Evolutionary conservation across 2,113 vertebrate genomes (phyloP).

Genomic region (Scartelaos histophorus): DNA sequence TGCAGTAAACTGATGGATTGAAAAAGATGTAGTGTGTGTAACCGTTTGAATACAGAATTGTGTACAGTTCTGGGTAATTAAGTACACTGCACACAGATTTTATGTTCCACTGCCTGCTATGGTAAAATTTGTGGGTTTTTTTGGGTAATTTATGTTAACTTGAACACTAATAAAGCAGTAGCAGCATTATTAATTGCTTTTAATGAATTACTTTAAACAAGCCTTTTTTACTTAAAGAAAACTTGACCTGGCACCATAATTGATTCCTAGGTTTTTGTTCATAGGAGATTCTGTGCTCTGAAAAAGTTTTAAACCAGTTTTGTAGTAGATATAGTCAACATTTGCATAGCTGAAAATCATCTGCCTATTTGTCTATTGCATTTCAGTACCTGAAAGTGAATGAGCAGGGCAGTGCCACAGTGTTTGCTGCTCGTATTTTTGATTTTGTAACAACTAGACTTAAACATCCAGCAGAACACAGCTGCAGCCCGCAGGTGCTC

Average conservation of each 20-base stretch:
- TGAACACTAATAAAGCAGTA: not conserved
- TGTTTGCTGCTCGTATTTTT: not conserved
- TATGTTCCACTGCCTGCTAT: no score
- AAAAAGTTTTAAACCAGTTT: not conserved
- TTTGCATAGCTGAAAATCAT: no score
- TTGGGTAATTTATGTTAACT: not conserved
- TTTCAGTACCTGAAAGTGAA: not conserved
- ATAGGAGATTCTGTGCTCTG: not conserved
- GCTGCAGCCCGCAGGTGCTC: constrained; percentile 9
- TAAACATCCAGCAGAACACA: not conserved
- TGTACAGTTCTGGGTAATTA: not conserved
- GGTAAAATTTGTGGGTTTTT: no score
- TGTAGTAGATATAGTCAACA: no score
- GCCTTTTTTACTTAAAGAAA: not conserved
- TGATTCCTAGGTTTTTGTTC: not conserved
- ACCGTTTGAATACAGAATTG: constrained; percentile 10
- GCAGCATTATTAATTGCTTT: not conserved
- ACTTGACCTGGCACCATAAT: not conserved
- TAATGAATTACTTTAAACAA: not conserved
- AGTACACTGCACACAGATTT: not conserved
- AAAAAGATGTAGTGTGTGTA: not conserved
- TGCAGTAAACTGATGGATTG: constrained; percentile 14
- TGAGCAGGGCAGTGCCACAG: not conserved
- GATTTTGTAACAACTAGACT: not conserved
- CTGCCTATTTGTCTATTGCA: not conserved